These are phyloP conservation scores for Tauraco erythrolophus DNA, from an alignment of 2,113 vertebrate species.

Conservation along the genomic window DNA sequence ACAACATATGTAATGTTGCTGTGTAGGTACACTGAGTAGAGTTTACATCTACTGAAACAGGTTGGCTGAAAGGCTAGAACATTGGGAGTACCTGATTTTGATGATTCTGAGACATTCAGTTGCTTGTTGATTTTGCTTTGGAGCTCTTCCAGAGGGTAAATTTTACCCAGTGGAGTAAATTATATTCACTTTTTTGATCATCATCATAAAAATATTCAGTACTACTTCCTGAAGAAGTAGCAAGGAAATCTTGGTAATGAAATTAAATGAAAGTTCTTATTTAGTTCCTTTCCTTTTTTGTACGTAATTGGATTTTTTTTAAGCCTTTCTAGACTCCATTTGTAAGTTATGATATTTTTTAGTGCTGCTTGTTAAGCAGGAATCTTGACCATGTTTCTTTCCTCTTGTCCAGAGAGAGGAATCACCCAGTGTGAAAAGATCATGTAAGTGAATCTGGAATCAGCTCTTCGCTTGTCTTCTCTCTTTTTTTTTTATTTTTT, in stretches of 20 bases:
- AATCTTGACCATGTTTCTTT: neutral
- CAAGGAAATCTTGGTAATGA: neutral
- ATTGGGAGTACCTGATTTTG: neutral
- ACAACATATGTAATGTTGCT: neutral
- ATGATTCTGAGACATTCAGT: neutral
- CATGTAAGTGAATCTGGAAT: neutral
- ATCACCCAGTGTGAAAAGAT: neutral
- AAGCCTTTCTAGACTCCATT: neutral
- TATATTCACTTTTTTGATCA: neutral
- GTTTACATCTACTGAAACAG: neutral
- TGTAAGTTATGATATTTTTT: neutral
- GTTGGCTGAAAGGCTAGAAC: neutral
- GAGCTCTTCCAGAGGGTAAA: neutral
- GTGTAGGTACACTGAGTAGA: rapidly evolving
- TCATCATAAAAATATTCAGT: neutral
- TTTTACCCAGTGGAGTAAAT: neutral
- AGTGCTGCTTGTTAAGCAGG: neutral
- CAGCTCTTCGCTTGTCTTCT: neutral
- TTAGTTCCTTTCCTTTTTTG: neutral
- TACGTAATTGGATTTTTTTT: neutral
- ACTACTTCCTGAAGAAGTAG: neutral
- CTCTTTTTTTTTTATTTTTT: no score
- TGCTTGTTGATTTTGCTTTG: neutral
- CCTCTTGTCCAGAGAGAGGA: neutral
- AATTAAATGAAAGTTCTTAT: neutral